Conservation (phyloP, 2,113 vertebrate species). For the Globicephala melas region DNA sequence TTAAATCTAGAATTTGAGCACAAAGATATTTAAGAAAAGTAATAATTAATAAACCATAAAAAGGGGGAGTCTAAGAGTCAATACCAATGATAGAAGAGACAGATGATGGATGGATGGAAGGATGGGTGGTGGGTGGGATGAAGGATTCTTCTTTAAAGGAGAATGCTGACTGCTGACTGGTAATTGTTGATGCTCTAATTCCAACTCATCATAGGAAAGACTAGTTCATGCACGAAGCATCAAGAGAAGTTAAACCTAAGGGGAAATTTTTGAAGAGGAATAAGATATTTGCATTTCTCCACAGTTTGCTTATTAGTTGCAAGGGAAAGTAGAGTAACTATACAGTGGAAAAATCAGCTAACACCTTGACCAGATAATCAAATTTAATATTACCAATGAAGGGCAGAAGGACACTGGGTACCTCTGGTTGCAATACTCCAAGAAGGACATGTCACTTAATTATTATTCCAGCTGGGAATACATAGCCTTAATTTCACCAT, state of each 20-base stretch:
- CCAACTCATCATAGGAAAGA: neutral
- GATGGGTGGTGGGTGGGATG: neutral
- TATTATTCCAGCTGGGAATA: neutral
- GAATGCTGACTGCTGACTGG: neutral
- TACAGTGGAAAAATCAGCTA: neutral
- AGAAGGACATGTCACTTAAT: neutral
- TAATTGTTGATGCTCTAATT: neutral
- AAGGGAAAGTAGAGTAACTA: neutral
- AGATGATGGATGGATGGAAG: neutral
- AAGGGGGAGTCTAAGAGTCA: neutral
- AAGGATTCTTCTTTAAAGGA: neutral
- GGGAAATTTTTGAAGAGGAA: neutral
- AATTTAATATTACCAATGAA: neutral
- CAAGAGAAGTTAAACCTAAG: neutral
- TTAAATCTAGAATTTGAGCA: neutral
- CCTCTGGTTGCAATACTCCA: neutral
- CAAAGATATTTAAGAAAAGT: neutral
- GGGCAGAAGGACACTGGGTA: neutral
- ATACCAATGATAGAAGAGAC: neutral
- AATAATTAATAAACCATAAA: neutral
- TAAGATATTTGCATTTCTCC: neutral
- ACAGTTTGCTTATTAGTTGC: neutral
- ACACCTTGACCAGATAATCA: neutral
- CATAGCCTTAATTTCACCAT: neutral
- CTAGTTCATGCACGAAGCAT: neutral